Percentiles rank a stretch among this genome's conserved stretches.
phyloP scores from a whole-genome alignment of 2,113 vertebrate genomes.

The Ceyx margarethae region DNA sequence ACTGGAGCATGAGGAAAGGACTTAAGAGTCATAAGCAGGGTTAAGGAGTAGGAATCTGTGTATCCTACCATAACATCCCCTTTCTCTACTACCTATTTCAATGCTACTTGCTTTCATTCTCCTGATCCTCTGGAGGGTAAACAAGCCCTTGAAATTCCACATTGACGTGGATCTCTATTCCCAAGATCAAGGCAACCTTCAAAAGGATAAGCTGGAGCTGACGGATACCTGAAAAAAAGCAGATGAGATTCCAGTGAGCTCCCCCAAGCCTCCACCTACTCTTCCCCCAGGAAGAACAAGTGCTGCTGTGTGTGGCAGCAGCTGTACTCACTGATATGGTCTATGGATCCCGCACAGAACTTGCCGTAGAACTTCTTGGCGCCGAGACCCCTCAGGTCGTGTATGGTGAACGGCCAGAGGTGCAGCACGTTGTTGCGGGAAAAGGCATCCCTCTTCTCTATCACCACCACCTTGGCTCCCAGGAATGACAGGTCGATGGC shows the following conservation, averaged over 20 bases:
- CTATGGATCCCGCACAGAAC: slow-evolving; percentile 97
- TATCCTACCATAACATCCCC: neutral
- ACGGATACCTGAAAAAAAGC: slow-evolving; percentile 86
- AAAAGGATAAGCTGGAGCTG: slow-evolving; percentile 97
- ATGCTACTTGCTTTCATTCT: slow-evolving; percentile 86
- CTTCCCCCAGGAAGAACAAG: neutral
- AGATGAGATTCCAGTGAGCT: neutral
- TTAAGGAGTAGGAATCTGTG: neutral
- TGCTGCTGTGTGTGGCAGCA: neutral
- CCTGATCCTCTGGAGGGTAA: slow-evolving; percentile 93
- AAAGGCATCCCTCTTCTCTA: slow-evolving; percentile 97
- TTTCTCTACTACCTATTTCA: neutral
- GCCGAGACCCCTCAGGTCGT: slow-evolving; percentile 92
- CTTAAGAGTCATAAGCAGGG: neutral
- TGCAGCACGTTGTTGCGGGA: slow-evolving; percentile 97
- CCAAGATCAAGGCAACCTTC: slow-evolving; percentile 94
- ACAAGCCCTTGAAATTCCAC: slow-evolving; percentile 93
- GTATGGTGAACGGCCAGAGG: slow-evolving; percentile 96
- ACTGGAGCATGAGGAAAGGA: neutral
- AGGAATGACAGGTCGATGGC: slow-evolving; percentile 93
- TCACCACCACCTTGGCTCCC: slow-evolving; percentile 94
- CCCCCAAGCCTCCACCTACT: neutral
- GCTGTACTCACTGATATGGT: slow-evolving; percentile 94
- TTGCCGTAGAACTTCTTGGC: slow-evolving; percentile 99
- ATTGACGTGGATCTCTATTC: slow-evolving; percentile 97